Percentiles rank a stretch among this genome's conserved stretches.
Conservation (phyloP, 2,113 vertebrate species). For the Cephalopholis sonnerati region DNA sequence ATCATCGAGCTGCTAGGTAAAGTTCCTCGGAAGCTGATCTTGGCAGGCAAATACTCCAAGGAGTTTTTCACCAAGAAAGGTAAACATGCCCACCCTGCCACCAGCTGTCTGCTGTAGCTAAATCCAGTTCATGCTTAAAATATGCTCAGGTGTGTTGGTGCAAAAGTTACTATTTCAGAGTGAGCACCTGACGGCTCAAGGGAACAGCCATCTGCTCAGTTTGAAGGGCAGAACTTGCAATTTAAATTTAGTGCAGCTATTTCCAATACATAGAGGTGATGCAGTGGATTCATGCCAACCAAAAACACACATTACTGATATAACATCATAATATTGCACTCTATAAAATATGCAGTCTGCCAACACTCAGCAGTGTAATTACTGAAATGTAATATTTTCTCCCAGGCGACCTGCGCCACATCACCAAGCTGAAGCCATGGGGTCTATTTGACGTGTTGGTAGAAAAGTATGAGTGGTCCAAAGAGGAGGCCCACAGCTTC, state of each 20-base stretch:
- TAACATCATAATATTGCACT: neutral
- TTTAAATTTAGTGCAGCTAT: conserved; percentile 27
- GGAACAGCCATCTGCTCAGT: conserved; percentile 52
- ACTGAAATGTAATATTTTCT: neutral
- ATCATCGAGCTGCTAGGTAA: conserved; percentile 98
- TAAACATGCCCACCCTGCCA: conserved; percentile 71
- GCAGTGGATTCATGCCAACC: neutral
- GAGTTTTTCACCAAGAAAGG: conserved; percentile 99
- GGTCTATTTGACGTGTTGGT: conserved; percentile 93
- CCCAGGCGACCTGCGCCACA: conserved; percentile 96
- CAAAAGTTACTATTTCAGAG: conserved; percentile 39
- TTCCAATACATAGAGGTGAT: conserved; percentile 16
- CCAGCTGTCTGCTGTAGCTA: conserved; percentile 27
- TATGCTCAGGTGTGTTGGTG: conserved; percentile 14
- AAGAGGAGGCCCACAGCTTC: conserved; percentile 93
- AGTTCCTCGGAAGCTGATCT: conserved; percentile 95
- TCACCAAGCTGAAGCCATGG: conserved; percentile 98
- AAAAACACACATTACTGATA: neutral
- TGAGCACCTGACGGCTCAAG: conserved; percentile 26
- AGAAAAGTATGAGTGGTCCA: conserved; percentile 97
- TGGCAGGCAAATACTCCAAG: conserved; percentile 97
- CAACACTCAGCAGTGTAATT: neutral
- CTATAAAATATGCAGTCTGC: neutral
- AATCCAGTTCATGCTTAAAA: conserved; percentile 30
- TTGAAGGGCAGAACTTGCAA: conserved; percentile 11